A percentile compares a stretch with the other conserved stretches of the same genome.
phyloP scores from a whole-genome alignment of 1,140 invertebrate genomes.

The Stegodyphus mimosarum region DNA sequence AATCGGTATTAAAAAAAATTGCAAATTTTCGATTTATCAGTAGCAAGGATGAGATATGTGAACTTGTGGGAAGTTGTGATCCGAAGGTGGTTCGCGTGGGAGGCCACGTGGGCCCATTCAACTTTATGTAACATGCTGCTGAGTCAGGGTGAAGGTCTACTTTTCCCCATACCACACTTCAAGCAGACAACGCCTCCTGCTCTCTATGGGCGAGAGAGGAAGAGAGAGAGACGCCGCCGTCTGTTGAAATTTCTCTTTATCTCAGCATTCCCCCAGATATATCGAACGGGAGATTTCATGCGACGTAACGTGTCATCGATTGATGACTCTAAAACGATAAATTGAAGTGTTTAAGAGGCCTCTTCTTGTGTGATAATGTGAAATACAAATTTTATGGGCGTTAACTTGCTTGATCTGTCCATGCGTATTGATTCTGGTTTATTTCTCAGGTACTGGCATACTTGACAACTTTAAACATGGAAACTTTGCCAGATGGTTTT shows the following conservation, averaged over 20 bases:
- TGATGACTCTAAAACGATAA: neutral
- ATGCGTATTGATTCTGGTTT: no score
- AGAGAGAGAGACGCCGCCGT: neutral
- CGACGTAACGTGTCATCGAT: neutral
- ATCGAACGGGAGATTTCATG: neutral
- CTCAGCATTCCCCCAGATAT: neutral
- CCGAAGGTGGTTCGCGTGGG: conserved; percentile 40
- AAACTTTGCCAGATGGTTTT: no score
- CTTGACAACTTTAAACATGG: no score
- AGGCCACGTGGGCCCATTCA: neutral
- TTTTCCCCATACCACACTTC: neutral
- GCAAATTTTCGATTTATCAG: conserved; percentile 7
- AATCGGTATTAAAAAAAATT: no score
- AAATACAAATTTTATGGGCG: no score
- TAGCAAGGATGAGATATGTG: conserved; percentile 15
- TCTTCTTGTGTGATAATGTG: no score
- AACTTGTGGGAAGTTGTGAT: conserved; percentile 14
- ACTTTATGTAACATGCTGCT: conserved; percentile 15
- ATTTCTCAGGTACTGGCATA: no score
- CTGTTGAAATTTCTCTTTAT: conserved; percentile 19
- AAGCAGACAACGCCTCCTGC: conserved; percentile 43
- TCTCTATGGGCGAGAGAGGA: neutral
- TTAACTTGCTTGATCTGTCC: no score
- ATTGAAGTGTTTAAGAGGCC: neutral
- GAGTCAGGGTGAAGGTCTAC: conserved; percentile 52